phyloP scores from a whole-genome alignment of 2,888 invertebrate genomes.

The Cerastis leucographa region DNA sequence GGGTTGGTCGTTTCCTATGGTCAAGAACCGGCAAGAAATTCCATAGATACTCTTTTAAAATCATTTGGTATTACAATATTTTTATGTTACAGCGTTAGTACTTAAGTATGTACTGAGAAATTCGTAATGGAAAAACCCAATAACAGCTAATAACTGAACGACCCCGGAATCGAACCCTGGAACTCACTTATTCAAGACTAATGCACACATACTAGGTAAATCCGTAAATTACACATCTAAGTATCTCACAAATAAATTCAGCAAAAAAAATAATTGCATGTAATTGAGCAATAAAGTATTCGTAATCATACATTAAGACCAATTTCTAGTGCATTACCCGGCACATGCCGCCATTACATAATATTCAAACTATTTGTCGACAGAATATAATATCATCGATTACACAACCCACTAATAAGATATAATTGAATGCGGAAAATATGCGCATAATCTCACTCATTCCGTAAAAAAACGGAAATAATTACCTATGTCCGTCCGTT shows the following conservation, averaged over 20 bases:
- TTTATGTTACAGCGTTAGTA: no score
- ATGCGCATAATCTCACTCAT: slow-evolving; percentile 58
- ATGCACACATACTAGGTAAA: background rate
- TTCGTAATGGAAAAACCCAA: no score
- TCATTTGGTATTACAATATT: no score
- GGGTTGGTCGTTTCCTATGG: no score
- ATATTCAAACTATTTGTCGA: slow-evolving; percentile 31
- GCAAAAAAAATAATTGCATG: no score
- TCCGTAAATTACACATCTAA: background rate
- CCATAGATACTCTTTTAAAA: no score
- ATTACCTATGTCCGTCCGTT: slow-evolving; percentile 37
- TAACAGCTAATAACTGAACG: no score
- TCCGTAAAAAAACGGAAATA: slow-evolving; percentile 57
- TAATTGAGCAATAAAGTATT: background rate
- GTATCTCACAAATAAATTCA: no score
- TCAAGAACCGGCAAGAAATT: no score
- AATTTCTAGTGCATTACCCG: slow-evolving; percentile 27
- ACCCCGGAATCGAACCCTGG: no score
- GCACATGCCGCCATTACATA: slow-evolving; percentile 22
- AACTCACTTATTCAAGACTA: no score
- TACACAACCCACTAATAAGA: slow-evolving; percentile 47
- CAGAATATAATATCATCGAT: slow-evolving; percentile 36
- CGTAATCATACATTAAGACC: slow-evolving; percentile 22
- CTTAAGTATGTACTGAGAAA: no score
- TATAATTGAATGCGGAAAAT: slow-evolving; percentile 48